Percentiles rank a stretch among this genome's conserved stretches.
phyloP scores from a whole-genome alignment of 2,797 vertebrate species.

The Psittacula derbiana region DNA sequence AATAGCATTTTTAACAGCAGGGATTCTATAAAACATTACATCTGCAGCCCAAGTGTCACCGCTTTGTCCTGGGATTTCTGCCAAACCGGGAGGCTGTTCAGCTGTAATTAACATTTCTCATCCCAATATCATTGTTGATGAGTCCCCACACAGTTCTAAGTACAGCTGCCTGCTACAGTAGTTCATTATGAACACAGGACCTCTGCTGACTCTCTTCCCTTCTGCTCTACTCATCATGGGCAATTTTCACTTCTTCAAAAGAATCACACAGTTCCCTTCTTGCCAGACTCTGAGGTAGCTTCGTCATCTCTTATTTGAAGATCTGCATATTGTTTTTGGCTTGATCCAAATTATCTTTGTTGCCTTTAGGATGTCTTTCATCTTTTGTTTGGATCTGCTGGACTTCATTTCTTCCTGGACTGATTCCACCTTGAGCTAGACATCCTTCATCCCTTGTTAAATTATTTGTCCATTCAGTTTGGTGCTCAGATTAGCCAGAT shows the following conservation, averaged over 20 bases:
- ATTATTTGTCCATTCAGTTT: constrained; percentile 15
- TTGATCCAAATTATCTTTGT: neutral
- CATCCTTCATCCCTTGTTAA: neutral
- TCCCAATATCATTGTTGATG: constrained; percentile 30
- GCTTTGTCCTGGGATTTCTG: constrained; percentile 51
- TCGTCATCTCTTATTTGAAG: neutral
- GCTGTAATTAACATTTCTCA: constrained; percentile 54
- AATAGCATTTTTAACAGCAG: neutral
- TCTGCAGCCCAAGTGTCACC: neutral
- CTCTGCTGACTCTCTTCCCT: constrained; percentile 4
- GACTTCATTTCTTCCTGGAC: neutral
- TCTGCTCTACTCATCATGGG: constrained; percentile 3
- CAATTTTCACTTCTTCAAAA: neutral
- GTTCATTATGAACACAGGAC: constrained; percentile 11
- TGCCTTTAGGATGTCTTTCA: neutral
- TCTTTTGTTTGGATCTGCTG: neutral
- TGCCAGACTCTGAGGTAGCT: neutral
- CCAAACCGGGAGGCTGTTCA: constrained; percentile 36
- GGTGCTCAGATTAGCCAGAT: constrained; percentile 2
- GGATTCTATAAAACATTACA: neutral
- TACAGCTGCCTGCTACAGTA: constrained; percentile 13
- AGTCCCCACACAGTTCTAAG: constrained; percentile 28
- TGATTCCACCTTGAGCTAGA: neutral
- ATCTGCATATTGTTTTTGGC: neutral
- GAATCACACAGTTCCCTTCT: neutral